Conservation (phyloP, 2,797 vertebrate species). For the Sebastes steindachneri region DNA sequence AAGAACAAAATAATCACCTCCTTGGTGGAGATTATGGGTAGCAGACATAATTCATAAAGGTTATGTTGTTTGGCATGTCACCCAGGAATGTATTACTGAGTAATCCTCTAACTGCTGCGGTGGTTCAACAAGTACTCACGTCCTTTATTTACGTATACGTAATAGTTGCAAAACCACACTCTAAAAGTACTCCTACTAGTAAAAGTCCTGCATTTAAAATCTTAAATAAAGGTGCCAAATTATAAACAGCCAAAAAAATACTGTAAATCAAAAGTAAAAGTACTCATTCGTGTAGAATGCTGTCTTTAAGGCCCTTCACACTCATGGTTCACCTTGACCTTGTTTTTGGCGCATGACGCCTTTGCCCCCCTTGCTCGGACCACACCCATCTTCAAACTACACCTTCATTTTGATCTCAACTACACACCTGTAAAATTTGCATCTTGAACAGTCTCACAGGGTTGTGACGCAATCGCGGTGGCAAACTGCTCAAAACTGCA, state of each 20-base stretch:
- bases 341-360: background rate
- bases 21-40: background rate
- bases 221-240: background rate
- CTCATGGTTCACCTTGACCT: background rate
- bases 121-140: background rate
- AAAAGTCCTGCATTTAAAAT: background rate
- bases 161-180: background rate
- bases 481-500: background rate
- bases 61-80: background rate
- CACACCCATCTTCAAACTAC: background rate
- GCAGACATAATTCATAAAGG: background rate
- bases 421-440: background rate
- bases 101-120: background rate
- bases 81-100: background rate
- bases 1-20: too few species aligned
- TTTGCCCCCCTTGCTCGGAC: background rate
- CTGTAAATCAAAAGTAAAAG: background rate
- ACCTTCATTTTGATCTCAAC: background rate
- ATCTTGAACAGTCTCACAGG: background rate
- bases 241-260: background rate
- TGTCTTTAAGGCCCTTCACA: background rate
- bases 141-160: background rate
- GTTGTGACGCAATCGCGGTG: background rate
- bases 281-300: background rate
- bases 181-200: background rate